phyloP scores from a whole-genome alignment of 2,113 vertebrate species.

The Pseudopodoces humilis region DNA sequence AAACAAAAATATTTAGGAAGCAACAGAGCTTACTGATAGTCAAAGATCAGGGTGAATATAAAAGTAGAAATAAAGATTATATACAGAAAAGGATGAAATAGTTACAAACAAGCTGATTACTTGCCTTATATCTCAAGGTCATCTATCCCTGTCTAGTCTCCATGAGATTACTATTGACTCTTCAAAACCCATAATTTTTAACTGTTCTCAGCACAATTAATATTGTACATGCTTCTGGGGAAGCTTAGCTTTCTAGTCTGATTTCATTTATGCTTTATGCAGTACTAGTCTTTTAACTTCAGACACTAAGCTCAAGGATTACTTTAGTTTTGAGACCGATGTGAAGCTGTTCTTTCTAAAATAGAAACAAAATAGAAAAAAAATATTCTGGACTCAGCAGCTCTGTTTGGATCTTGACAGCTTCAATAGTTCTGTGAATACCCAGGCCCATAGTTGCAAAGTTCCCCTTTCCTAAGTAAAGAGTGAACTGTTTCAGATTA shows the following conservation, averaged over 20 bases:
- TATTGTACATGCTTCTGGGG: not conserved
- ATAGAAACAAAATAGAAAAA: not conserved
- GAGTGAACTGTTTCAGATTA: not conserved
- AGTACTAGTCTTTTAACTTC: not conserved
- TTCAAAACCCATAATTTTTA: not conserved
- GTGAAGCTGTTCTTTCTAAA: not conserved
- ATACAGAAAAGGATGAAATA: not conserved
- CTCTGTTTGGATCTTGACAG: not conserved
- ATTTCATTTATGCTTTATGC: not conserved
- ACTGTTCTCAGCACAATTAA: not conserved
- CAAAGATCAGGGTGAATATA: not conserved
- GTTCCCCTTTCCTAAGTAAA: not conserved
- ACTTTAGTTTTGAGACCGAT: not conserved
- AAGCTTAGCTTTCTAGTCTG: not conserved
- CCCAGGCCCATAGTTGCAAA: not conserved
- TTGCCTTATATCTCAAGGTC: not conserved
- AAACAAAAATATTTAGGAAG: not conserved
- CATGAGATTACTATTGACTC: not conserved
- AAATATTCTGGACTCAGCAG: not conserved
- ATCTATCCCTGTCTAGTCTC: not conserved
- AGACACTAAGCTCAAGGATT: not conserved
- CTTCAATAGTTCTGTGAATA: not conserved
- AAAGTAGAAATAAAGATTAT: not conserved
- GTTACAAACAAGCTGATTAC: not conserved
- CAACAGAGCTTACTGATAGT: not conserved